A percentile compares a stretch with the other conserved stretches of the same genome.
phyloP scores from a whole-genome alignment of 2,113 vertebrate species.

The Hippolais icterina region DNA sequence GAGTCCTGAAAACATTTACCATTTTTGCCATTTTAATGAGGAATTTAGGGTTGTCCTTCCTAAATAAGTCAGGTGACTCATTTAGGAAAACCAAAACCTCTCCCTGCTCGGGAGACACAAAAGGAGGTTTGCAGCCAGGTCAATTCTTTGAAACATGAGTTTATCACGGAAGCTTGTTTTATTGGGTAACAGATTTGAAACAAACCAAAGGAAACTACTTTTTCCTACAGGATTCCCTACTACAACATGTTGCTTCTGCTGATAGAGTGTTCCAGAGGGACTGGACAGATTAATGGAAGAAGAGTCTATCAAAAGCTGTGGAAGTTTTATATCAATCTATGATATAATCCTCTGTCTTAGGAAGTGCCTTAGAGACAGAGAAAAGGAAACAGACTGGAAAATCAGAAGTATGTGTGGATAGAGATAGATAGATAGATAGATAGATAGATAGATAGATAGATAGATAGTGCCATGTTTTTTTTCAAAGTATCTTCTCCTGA shows the following conservation, averaged over 20 bases:
- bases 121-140: not conserved
- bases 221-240: not conserved
- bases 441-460: no score
- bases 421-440: not conserved
- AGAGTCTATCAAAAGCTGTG: not conserved
- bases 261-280: not conserved
- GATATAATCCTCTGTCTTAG: not conserved
- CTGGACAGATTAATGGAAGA: not conserved
- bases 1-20: not conserved
- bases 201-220: not conserved
- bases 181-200: not conserved
- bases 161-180: not conserved
- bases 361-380: not conserved
- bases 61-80: not conserved
- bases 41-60: not conserved
- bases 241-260: not conserved
- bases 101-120: not conserved
- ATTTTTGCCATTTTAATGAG: not conserved
- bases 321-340: not conserved
- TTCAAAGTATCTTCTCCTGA: not conserved
- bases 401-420: not conserved
- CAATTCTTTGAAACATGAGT: not conserved
- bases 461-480: not conserved
- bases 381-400: not conserved
- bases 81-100: not conserved